Evolutionary conservation across 2,113 vertebrate genomes (phyloP).

Genomic region (Ammodramus savannarum): DNA sequence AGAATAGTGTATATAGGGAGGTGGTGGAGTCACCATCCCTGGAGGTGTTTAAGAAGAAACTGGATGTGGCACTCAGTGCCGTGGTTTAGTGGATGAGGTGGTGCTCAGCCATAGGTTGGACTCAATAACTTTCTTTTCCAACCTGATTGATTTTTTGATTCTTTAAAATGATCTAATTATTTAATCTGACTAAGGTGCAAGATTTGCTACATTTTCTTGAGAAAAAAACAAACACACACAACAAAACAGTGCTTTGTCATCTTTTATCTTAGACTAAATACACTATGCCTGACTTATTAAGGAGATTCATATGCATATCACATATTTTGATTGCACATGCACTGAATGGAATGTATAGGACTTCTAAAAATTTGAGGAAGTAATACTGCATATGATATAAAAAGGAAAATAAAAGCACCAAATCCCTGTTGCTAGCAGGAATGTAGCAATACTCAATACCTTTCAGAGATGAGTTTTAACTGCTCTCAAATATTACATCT

Average conservation of each 20-base stretch:
- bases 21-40: background rate
- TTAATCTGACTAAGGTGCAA: background rate
- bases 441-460: background rate
- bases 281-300: background rate
- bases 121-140: background rate
- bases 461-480: background rate
- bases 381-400: background rate
- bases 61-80: background rate
- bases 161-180: background rate
- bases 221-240: background rate
- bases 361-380: background rate
- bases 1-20: background rate
- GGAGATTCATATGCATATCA: background rate
- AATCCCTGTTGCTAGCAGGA: background rate
- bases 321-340: background rate
- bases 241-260: background rate
- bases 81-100: background rate
- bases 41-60: background rate
- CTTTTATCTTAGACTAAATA: background rate
- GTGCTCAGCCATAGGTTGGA: background rate
- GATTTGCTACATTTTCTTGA: background rate
- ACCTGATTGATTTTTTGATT: background rate
- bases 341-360: background rate
- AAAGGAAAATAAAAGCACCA: accelerated
- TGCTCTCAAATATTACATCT: background rate